Conservation (phyloP, 2,888 invertebrate genomes). For the Sminthurinus aureus region DNA sequence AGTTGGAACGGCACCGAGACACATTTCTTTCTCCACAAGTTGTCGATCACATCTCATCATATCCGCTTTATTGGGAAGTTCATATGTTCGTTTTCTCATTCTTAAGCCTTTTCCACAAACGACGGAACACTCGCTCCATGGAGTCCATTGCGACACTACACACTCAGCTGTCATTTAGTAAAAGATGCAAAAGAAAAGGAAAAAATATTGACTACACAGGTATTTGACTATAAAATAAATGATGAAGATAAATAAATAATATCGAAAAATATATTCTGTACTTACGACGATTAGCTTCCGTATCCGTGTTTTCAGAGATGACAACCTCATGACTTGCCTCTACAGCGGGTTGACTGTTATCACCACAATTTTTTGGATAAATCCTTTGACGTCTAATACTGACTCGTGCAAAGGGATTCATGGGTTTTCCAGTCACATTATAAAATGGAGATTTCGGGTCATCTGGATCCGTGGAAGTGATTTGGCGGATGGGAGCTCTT, state of each 20-base stretch:
- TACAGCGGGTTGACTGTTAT: constrained; percentile 62
- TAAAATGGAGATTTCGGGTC: constrained; percentile 94
- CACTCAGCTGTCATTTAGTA: constrained; percentile 78
- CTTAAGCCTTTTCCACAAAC: constrained; percentile 87
- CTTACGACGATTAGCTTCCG: constrained; percentile 74
- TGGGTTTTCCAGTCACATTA: constrained; percentile 72
- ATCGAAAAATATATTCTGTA: no score
- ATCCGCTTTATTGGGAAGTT: constrained; percentile 75
- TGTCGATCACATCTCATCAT: constrained; percentile 76
- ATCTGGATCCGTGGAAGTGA: constrained; percentile 90
- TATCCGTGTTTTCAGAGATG: constrained; percentile 73
- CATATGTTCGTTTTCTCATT: constrained; percentile 78
- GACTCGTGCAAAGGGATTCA: constrained; percentile 85
- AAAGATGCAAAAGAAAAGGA: constrained; percentile 21
- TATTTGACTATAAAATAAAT: no score
- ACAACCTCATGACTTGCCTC: constrained; percentile 58
- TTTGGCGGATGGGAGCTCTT: constrained; percentile 83
- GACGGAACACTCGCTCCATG: constrained; percentile 82
- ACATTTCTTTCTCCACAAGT: constrained; percentile 83
- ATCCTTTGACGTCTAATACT: constrained; percentile 72
- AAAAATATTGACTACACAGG: no score
- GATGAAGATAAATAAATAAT: no score
- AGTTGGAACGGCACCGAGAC: constrained; percentile 76
- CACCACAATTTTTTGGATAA: constrained; percentile 77
- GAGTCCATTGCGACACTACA: constrained; percentile 75